phyloP scores from a whole-genome alignment of 1,140 invertebrate species.

The Apis florea region DNA sequence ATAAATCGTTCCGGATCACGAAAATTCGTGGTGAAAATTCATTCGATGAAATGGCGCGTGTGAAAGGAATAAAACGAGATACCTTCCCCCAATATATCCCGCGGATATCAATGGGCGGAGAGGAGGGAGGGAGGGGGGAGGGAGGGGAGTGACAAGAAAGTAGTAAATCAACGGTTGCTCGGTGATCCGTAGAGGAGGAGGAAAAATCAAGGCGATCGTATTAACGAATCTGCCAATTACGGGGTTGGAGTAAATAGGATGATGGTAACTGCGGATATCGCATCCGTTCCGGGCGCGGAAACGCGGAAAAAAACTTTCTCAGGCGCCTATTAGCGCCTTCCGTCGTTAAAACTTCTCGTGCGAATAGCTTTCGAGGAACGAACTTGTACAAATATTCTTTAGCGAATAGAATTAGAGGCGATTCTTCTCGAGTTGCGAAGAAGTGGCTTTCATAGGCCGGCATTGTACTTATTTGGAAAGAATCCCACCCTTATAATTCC shows the following conservation, averaged over 20 bases:
- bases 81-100: not conserved
- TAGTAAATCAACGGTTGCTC: not conserved
- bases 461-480: slow-evolving; percentile 45
- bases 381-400: slow-evolving; percentile 59
- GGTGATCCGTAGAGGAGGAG: not conserved
- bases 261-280: slow-evolving; percentile 20
- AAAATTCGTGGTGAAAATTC: too few relatives aligned
- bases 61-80: slow-evolving; percentile 16
- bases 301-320: slow-evolving; percentile 45
- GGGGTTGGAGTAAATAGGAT: not conserved
- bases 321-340: slow-evolving; percentile 51
- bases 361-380: slow-evolving; percentile 35
- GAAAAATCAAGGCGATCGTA: not conserved
- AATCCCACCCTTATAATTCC: slow-evolving; percentile 27
- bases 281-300: slow-evolving; percentile 40
- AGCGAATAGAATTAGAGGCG: slow-evolving; percentile 37
- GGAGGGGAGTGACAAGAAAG: not conserved
- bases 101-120: too few relatives aligned
- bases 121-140: too few relatives aligned
- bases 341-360: slow-evolving; percentile 61
- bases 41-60: too few relatives aligned
- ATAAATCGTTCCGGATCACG: slow-evolving; percentile 52
- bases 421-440: slow-evolving; percentile 37
- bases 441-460: slow-evolving; percentile 31
- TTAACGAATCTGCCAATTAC: slow-evolving; percentile 45